phyloP scores from a whole-genome alignment of 2,888 invertebrate genomes.

The Meloe dianella region DNA sequence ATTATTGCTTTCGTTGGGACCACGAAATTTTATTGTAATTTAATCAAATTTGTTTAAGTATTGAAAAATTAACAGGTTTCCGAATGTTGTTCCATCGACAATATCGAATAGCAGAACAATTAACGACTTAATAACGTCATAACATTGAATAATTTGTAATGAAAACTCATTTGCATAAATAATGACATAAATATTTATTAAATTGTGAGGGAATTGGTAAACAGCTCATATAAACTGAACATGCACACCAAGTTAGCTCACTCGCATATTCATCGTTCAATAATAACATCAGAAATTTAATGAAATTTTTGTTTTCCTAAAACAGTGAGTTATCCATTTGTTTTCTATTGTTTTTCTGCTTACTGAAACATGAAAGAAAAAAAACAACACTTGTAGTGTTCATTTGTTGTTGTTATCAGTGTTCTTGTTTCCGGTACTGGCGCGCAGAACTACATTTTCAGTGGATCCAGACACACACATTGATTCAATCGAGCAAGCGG shows the following conservation, averaged over 20 bases:
- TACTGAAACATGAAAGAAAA: not conserved
- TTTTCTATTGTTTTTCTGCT: not conserved
- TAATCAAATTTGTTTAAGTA: no score
- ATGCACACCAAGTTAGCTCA: slow-evolving; percentile 15
- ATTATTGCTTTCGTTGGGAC: not conserved
- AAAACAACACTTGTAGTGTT: slow-evolving; percentile 43
- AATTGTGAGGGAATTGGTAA: not conserved
- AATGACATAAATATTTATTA: not conserved
- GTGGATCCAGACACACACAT: slow-evolving; percentile 97
- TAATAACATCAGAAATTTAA: no score
- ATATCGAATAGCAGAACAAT: no score
- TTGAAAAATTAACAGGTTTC: no score
- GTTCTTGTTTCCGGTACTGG: slow-evolving; percentile 60
- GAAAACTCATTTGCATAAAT: not conserved
- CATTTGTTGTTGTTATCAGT: slow-evolving; percentile 55
- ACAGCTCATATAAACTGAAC: not conserved
- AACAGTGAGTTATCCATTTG: not conserved
- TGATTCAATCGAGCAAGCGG: slow-evolving; percentile 96
- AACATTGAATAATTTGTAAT: not conserved
- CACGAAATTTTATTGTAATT: not conserved
- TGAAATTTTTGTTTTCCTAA: no score
- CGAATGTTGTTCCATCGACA: no score
- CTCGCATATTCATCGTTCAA: not conserved
- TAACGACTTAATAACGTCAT: no score
- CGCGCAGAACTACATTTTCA: slow-evolving; percentile 92